These are phyloP conservation scores for Asobara japonica DNA, from an alignment of 1,140 invertebrate genomes.

Conservation along the genomic window DNA sequence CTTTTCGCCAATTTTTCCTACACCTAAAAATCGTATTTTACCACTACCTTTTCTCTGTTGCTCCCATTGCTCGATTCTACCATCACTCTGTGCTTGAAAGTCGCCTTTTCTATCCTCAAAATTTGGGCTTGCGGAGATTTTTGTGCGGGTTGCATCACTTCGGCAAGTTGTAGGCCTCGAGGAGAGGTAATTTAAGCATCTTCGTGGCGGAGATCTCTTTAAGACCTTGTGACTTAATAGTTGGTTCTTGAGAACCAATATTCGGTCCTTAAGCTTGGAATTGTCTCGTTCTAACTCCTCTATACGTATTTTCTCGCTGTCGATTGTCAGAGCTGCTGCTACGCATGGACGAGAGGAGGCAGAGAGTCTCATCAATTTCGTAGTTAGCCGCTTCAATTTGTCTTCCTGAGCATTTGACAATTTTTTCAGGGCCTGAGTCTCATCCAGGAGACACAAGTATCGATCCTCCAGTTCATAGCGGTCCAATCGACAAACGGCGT, in stretches of 20 bases:
- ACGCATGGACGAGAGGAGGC: constrained; percentile 51
- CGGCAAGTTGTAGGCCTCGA: constrained; percentile 56
- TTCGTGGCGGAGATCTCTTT: constrained; percentile 51
- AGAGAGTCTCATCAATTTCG: constrained; percentile 58
- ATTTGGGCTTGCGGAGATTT: constrained; percentile 47
- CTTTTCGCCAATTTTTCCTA: too few species aligned
- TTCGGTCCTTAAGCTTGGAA: constrained; percentile 60
- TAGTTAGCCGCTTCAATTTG: constrained; percentile 60
- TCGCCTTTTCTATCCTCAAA: constrained; percentile 14
- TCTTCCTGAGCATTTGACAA: constrained; percentile 59
- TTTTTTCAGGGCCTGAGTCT: constrained; percentile 57
- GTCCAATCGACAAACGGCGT: constrained; percentile 56
- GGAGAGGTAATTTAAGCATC: constrained; percentile 40
- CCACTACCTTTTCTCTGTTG: constrained; percentile 51
- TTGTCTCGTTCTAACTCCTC: constrained; percentile 56
- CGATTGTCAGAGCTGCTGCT: constrained; percentile 39
- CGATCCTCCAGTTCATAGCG: constrained; percentile 61
- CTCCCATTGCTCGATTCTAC: constrained; percentile 49
- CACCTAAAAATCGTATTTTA: too few species aligned
- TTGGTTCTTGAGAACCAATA: constrained; percentile 55
- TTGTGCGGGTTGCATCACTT: constrained; percentile 55
- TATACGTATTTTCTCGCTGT: constrained; percentile 52
- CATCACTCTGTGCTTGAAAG: constrained; percentile 8
- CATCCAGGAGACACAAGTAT: constrained; percentile 58
- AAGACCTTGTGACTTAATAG: constrained; percentile 54